Conservation (phyloP, 2,113 vertebrate species). For the Ardeotis arabs region DNA sequence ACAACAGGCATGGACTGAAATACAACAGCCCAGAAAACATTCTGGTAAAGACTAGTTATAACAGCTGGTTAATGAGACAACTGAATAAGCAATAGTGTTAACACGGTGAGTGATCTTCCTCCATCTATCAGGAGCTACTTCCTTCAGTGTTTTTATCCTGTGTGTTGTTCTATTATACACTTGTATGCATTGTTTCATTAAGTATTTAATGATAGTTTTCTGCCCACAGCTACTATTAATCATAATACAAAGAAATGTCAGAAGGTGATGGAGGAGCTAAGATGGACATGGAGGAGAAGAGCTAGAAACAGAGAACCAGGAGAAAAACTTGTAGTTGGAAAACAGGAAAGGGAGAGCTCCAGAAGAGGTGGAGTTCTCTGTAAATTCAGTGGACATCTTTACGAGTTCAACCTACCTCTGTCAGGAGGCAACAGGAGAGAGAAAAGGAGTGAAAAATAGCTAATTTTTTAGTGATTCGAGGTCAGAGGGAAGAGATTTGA, state of each 20-base stretch:
- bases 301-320: background rate
- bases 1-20: background rate
- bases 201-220: background rate
- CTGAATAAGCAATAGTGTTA: background rate
- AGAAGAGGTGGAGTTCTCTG: background rate
- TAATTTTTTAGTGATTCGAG: background rate
- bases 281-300: background rate
- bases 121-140: background rate
- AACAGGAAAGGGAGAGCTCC: background rate
- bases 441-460: background rate
- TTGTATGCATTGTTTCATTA: background rate
- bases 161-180: background rate
- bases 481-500: background rate
- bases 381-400: fast-evolving
- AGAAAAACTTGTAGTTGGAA: background rate
- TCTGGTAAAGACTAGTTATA: background rate
- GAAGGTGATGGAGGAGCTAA: background rate
- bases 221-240: background rate
- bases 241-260: background rate
- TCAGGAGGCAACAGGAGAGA: background rate
- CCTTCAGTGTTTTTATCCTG: background rate
- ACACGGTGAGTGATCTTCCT: background rate
- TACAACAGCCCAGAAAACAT: background rate
- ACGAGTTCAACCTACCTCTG: background rate
- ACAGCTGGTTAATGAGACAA: background rate